These are phyloP conservation scores for Columba janthina DNA, from an alignment of 2,113 vertebrate genomes.

Conservation along the genomic window DNA sequence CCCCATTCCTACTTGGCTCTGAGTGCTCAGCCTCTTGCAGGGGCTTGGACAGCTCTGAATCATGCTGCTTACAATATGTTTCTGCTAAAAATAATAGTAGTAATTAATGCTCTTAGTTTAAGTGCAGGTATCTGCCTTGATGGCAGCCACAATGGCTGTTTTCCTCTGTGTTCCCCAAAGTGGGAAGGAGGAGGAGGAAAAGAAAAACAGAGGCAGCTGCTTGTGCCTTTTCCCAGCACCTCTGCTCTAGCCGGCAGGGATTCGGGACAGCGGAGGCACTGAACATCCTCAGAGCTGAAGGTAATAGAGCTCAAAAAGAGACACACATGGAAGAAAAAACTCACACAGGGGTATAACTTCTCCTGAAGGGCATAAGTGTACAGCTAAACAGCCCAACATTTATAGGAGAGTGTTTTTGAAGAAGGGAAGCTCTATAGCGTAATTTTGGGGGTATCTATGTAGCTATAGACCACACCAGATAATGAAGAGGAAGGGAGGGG, in stretches of 20 bases:
- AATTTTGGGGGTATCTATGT: neutral
- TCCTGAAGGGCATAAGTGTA: neutral
- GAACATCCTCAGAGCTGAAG: neutral
- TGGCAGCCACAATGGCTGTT: neutral
- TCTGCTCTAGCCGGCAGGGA: neutral
- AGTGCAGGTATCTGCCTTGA: constrained; percentile 12
- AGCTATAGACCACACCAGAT: neutral
- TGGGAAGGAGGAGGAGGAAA: neutral
- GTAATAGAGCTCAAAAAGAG: neutral
- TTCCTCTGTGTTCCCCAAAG: neutral
- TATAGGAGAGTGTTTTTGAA: neutral
- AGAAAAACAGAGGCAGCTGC: neutral
- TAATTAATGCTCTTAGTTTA: constrained; percentile 57
- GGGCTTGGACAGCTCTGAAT: constrained; percentile 41
- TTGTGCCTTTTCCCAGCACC: neutral
- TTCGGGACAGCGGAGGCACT: neutral
- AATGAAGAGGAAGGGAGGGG: neutral
- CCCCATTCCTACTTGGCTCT: neutral
- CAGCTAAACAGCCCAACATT: neutral
- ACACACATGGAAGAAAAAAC: neutral
- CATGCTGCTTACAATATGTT: constrained; percentile 52
- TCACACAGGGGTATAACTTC: rapidly evolving
- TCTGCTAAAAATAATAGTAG: constrained; percentile 59
- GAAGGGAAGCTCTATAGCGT: neutral
- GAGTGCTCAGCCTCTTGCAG: constrained; percentile 28